phyloP scores from a whole-genome alignment of 2,888 invertebrate genomes.

The Pachymerium ferrugineum region DNA sequence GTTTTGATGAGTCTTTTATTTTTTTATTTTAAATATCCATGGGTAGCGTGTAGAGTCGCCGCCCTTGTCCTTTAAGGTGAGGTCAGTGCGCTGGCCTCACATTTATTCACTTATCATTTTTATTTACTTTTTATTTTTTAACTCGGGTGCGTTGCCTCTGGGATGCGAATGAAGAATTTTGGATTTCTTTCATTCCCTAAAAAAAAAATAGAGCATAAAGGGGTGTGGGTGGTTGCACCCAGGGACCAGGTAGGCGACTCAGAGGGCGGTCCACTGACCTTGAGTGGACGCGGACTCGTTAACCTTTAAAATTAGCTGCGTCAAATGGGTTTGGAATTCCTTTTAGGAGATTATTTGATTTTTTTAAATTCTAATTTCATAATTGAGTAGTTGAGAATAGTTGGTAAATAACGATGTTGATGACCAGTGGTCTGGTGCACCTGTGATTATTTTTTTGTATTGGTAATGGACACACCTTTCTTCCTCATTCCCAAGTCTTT shows the following conservation, averaged over 20 bases:
- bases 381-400: neutral
- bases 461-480: constrained; percentile 16
- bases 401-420: neutral
- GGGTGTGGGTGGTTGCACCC: neutral
- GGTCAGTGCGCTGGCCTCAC: constrained; percentile 17
- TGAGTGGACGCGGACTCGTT: constrained; percentile 18
- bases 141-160: neutral
- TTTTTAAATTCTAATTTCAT: neutral
- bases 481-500: constrained; percentile 15
- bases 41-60: neutral
- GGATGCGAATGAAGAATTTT: neutral
- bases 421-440: neutral
- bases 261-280: neutral
- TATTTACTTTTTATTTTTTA: neutral
- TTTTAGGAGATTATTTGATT: neutral
- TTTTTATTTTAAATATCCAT: neutral
- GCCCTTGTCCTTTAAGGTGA: constrained; percentile 23
- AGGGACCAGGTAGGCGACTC: neutral
- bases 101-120: neutral
- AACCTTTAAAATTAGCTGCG: constrained; percentile 4
- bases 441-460: neutral
- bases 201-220: neutral
- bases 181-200: neutral
- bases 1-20: too few relatives aligned
- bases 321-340: neutral